Evolutionary conservation across 2,797 vertebrate species (phyloP), one percentile per base, ranked within the genome.

Genomic region (Borostomias antarcticus): DNA sequence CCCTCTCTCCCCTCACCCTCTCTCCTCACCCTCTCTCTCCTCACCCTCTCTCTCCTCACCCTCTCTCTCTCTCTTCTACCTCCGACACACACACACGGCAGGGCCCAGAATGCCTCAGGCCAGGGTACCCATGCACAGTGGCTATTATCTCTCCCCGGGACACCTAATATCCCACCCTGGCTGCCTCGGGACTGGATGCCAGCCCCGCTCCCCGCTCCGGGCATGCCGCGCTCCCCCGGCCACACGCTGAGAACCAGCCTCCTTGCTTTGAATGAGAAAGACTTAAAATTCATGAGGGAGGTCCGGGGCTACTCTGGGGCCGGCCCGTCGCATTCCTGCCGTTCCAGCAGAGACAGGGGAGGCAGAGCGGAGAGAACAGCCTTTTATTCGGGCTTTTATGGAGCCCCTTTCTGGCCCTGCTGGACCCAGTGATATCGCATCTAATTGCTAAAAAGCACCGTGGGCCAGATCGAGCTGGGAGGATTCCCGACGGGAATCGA

Each of bases 201-300:
- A 93, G 84, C 83, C 59, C 58, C 21, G 25, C 69, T 32, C 66
- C 82, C 82, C 76, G 67, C 74, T 84, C 47, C 13, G 69, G 79
- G 50, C 50, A 52, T 21, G 9, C 2, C 23, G 25, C 23, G 19
- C 45, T 19, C 17, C 43, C 43, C 43, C 28, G 89, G 91, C 90
- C 75, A 90, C 89, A 91, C 50, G 86, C 91, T 89, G 90, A 88
- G 91, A 85, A 89, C 84, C 78, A 82, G 84, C 74, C 82, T 73
- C 83, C 89, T 92, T 89, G 89, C 91, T 94, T 94, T 94, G 89
- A 92, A 94, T 90, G 88, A 93, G 91, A 94, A 95, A 93, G 92
- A 88, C 90, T 96, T 95, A 94, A 96, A 95, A 96, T 96, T 95
- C 95, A 96, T 95, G 94, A 95, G 92, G 88, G 84, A 72, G 72